A percentile compares a stretch with the other conserved stretches of the same genome.
These are phyloP conservation scores for Pleuronectes platessa DNA, from an alignment of 2,113 vertebrate species.

Conservation along the genomic window DNA sequence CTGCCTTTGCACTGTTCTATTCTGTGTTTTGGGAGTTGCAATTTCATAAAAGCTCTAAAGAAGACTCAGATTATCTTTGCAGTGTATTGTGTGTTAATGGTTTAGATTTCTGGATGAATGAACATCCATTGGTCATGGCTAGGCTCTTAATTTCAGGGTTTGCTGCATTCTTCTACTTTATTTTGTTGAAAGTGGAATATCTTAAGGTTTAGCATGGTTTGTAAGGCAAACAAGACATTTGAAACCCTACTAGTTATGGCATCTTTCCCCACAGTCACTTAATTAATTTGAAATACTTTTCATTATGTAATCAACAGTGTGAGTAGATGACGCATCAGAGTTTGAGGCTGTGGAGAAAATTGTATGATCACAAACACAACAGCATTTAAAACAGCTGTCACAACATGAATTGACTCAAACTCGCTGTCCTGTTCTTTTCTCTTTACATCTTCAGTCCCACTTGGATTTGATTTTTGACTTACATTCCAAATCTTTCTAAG, in stretches of 20 bases:
- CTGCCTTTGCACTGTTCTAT: constrained; percentile 9
- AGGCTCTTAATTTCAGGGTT: not conserved
- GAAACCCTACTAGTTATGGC: not conserved
- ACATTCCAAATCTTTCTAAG: not conserved
- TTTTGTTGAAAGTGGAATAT: no score
- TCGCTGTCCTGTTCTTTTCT: not conserved
- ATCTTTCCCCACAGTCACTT: not conserved
- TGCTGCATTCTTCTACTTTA: not conserved
- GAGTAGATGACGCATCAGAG: no score
- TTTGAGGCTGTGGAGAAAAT: not conserved
- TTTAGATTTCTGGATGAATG: not conserved
- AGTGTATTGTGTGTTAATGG: not conserved
- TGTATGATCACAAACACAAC: not conserved
- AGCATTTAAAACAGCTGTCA: not conserved
- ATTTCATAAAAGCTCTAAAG: constrained; percentile 4
- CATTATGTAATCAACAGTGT: not conserved
- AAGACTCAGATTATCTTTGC: not conserved
- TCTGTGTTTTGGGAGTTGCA: constrained; percentile 27
- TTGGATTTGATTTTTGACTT: constrained; percentile 1
- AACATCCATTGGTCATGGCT: not conserved
- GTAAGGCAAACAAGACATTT: no score
- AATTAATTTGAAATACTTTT: not conserved
- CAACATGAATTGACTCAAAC: not conserved
- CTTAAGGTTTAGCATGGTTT: no score
- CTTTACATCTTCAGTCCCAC: not conserved